A percentile compares a stretch with the other conserved stretches of the same genome.
phyloP scores from a whole-genome alignment of 2,888 invertebrate genomes.

The Pristionchus mayeri region DNA sequence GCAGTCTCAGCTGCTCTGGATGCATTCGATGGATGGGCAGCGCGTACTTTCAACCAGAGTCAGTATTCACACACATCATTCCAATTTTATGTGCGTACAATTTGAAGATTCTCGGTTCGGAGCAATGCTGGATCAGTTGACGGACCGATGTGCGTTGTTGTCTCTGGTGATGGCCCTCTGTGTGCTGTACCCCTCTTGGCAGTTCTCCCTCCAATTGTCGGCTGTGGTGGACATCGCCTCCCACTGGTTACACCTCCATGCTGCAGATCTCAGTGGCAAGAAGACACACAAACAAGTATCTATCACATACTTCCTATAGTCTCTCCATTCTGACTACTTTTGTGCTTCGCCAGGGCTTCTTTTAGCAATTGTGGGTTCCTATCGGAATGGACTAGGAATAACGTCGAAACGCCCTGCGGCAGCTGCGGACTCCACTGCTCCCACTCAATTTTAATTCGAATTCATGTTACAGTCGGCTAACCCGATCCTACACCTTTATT shows the following conservation, averaged over 20 bases:
- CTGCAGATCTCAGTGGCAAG: constrained; percentile 69
- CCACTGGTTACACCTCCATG: constrained; percentile 96
- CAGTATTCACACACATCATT: constrained; percentile 56
- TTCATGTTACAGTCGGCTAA: constrained; percentile 82
- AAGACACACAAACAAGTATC: constrained; percentile 58
- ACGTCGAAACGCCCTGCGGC: too few species aligned
- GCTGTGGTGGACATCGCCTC: constrained; percentile 95
- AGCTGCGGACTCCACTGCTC: too few species aligned
- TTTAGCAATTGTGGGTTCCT: too few species aligned
- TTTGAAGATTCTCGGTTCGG: constrained; percentile 72
- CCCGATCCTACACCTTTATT: constrained; percentile 92
- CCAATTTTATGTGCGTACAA: not conserved
- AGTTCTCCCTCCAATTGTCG: constrained; percentile 85
- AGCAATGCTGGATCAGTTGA: constrained; percentile 81
- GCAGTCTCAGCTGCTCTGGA: constrained; percentile 91
- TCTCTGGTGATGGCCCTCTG: constrained; percentile 91
- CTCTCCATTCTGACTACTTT: too few species aligned
- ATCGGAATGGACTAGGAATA: too few species aligned
- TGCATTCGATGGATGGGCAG: constrained; percentile 94
- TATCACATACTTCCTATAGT: too few species aligned
- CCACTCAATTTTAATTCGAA: too few species aligned
- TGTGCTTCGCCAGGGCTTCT: too few species aligned
- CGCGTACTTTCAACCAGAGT: constrained; percentile 91
- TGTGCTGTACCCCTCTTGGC: constrained; percentile 92
- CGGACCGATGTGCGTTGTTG: constrained; percentile 95